Percentiles rank a stretch among this genome's conserved stretches.
These are phyloP conservation scores for Andinoacara biseriatus DNA, from an alignment of 2,113 vertebrate genomes.

Conservation along the genomic window DNA sequence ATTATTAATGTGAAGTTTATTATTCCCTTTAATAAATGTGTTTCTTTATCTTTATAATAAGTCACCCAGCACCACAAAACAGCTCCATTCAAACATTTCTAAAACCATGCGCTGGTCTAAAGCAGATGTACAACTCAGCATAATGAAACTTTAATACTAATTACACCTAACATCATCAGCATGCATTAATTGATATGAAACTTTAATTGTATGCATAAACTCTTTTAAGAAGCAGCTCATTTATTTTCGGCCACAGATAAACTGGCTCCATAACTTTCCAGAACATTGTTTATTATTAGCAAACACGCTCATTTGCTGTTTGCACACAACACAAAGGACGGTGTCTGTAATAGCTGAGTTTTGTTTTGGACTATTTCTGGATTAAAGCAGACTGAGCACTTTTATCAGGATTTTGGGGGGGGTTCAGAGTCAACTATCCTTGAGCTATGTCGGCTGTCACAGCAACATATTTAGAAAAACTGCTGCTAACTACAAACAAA, in stretches of 20 bases:
- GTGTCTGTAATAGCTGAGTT: conserved; percentile 27
- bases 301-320: conserved; percentile 21
- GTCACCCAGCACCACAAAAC: not conserved
- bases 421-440: conserved; percentile 48
- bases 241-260: conserved; percentile 22
- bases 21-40: not conserved
- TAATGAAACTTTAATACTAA: conserved; percentile 63
- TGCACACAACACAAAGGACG: conserved; percentile 30
- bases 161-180: conserved; percentile 55
- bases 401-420: conserved; percentile 38
- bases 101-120: not conserved
- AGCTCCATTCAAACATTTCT: not conserved
- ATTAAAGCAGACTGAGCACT: conserved; percentile 52
- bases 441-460: conserved; percentile 57
- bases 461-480: conserved; percentile 50
- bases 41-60: not conserved
- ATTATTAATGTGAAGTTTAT: not conserved
- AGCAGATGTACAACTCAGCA: conserved; percentile 32
- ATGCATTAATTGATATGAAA: conserved; percentile 58
- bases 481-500: conserved; percentile 51
- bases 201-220: conserved; percentile 51
- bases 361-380: conserved; percentile 63
- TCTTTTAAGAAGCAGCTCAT: conserved; percentile 28
- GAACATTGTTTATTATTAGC: conserved; percentile 8
- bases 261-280: not conserved